A percentile compares a stretch with the other conserved stretches of the same genome.
phyloP scores from a whole-genome alignment of 2,797 vertebrate genomes.

The Paguma larvata region DNA sequence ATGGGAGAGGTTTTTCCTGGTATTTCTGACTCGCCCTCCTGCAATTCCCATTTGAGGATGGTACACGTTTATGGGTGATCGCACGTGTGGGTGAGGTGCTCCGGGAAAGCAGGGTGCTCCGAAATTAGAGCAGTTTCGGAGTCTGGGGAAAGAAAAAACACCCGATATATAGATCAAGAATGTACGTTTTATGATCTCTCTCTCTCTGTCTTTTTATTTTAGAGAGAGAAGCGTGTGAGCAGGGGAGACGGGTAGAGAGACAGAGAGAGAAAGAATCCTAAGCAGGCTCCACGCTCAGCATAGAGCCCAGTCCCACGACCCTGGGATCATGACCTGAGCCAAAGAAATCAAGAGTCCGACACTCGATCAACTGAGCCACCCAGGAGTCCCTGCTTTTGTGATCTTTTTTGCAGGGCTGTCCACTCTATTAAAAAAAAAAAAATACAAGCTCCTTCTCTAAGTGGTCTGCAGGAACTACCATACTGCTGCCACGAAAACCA shows the following conservation, averaged over 20 bases:
- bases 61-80: background rate
- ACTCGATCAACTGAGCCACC: too few relatives aligned
- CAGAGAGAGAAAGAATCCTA: too few relatives aligned
- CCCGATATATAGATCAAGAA: background rate
- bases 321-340: too few relatives aligned
- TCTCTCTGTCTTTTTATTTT: too few relatives aligned
- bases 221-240: too few relatives aligned
- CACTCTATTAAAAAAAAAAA: background rate
- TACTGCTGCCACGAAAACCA: background rate
- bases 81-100: background rate
- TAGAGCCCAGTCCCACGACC: too few relatives aligned
- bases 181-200: background rate
- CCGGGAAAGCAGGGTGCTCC: background rate
- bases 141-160: background rate
- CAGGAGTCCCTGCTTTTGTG: background rate
- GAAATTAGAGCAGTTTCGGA: background rate
- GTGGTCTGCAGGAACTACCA: background rate
- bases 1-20: background rate
- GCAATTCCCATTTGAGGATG: background rate
- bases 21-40: background rate
- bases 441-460: background rate
- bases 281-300: too few relatives aligned
- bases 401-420: background rate
- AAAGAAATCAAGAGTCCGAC: too few relatives aligned
- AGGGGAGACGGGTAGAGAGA: too few relatives aligned